These are phyloP conservation scores for Lacerta bilineata DNA, from an alignment of 2,797 vertebrate genomes.

Conservation along the genomic window DNA sequence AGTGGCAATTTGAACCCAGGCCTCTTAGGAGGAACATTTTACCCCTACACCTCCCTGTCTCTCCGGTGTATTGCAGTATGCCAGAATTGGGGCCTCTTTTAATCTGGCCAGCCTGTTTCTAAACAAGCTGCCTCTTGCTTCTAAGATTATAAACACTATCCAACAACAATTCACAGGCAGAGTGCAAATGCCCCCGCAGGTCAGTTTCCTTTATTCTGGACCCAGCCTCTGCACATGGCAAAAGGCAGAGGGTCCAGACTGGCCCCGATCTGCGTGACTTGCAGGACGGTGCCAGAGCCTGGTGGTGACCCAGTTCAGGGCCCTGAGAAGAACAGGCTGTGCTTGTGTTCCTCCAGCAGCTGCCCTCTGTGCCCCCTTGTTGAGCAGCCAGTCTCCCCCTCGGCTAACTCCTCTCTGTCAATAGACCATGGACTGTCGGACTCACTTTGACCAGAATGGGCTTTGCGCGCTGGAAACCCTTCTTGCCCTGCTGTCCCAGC, in stretches of 20 bases:
- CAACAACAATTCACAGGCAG: neutral
- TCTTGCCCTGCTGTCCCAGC: neutral
- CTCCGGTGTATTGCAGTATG: neutral
- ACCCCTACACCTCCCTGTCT: neutral
- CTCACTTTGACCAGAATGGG: neutral
- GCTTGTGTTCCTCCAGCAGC: neutral
- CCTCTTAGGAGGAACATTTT: too few relatives aligned
- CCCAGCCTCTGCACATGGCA: neutral
- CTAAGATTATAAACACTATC: neutral
- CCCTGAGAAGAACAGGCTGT: neutral
- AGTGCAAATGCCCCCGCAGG: too few relatives aligned
- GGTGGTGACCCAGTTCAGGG: neutral
- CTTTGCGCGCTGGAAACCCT: neutral
- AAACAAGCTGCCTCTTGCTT: neutral
- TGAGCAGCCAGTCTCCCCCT: neutral
- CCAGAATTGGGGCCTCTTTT: neutral
- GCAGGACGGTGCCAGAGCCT: neutral
- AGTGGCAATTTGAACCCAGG: neutral
- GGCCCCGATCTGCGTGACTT: neutral
- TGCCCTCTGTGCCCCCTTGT: neutral
- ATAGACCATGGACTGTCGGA: constrained; percentile 24
- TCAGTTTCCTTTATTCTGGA: neutral
- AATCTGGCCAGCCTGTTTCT: neutral
- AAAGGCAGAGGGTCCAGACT: neutral
- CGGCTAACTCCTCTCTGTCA: constrained; percentile 3